Conservation (phyloP, 2,888 invertebrate species). For the Drymonia ruficornis region DNA sequence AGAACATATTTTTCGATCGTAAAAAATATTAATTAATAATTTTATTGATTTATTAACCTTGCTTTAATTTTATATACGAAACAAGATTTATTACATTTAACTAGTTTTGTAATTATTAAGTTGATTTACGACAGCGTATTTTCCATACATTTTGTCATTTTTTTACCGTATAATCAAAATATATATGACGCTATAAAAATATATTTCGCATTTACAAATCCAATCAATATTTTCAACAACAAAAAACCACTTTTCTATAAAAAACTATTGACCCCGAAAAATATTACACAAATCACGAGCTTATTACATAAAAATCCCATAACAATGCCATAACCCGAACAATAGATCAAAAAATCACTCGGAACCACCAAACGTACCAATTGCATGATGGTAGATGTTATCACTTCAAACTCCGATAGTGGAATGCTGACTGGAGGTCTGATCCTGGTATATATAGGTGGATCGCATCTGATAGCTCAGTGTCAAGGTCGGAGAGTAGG, state of each 20-base stretch:
- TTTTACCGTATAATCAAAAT: no score
- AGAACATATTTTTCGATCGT: no score
- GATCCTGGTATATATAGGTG: conserved; percentile 66
- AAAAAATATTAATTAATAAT: no score
- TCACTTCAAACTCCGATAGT: conserved; percentile 52
- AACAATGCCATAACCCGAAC: background rate
- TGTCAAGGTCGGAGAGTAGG: conserved; percentile 65
- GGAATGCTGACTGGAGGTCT: conserved; percentile 59
- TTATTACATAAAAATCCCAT: conserved; percentile 1
- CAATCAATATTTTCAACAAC: no score
- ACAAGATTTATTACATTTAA: no score
- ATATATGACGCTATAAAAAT: no score
- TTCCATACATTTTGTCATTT: no score
- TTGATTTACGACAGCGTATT: no score
- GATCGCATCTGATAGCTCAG: conserved; percentile 47
- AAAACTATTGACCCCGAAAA: conserved; percentile 12
- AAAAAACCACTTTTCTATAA: conserved; percentile 12
- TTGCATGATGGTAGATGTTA: conserved; percentile 76
- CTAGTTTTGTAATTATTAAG: no score
- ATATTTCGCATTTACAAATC: no score
- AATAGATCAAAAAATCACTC: background rate
- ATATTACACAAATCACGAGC: conserved; percentile 18
- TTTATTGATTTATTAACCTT: no score
- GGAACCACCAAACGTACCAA: conserved; percentile 62
- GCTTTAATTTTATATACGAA: no score